Percentiles rank a stretch among this genome's conserved stretches.
These are phyloP conservation scores for Tipula lateralis DNA, from an alignment of 2,888 invertebrate genomes.

Conservation along the genomic window DNA sequence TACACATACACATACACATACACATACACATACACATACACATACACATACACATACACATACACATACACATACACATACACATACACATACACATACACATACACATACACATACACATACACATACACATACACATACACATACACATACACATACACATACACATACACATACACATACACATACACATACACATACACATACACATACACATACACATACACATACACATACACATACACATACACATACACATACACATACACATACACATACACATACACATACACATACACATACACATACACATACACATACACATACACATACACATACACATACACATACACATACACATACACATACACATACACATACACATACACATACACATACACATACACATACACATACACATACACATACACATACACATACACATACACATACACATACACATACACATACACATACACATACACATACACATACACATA, in stretches of 20 bases:
- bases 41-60: neutral
- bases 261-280: neutral
- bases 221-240: neutral
- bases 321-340: neutral
- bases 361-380: neutral
- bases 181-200: neutral
- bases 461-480: neutral
- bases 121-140: neutral
- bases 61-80: neutral
- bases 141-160: neutral
- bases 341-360: neutral
- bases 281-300: neutral
- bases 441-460: neutral
- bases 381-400: neutral
- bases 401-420: neutral
- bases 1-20: neutral
- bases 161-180: neutral
- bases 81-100: neutral
- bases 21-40: neutral
- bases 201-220: neutral
- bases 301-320: neutral
- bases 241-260: neutral
- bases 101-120: neutral
- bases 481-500: conserved; percentile 35
- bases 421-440: neutral